A percentile compares a stretch with the other conserved stretches of the same genome.
phyloP scores from a whole-genome alignment of 2,888 invertebrate genomes.

The Entomobrya multifasciata region DNA sequence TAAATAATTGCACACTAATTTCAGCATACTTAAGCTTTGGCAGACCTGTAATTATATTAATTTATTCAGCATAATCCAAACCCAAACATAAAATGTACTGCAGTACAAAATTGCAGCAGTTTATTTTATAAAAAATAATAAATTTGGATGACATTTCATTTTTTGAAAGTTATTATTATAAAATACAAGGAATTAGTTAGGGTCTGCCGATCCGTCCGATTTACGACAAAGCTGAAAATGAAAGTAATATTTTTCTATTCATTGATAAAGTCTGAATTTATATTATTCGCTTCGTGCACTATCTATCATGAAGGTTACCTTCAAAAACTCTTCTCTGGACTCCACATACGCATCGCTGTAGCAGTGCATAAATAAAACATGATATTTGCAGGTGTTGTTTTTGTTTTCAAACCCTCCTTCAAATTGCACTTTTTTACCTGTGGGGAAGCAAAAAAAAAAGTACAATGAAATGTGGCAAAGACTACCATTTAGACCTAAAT shows the following conservation, averaged over 20 bases:
- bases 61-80: too few relatives aligned
- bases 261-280: not conserved
- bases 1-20: too few relatives aligned
- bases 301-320: conserved; percentile 28
- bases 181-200: too few relatives aligned
- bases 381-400: conserved; percentile 68
- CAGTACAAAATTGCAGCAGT: too few relatives aligned
- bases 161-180: too few relatives aligned
- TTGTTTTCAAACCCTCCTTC: conserved; percentile 55
- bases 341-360: conserved; percentile 59
- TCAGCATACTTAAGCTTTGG: too few relatives aligned
- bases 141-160: too few relatives aligned
- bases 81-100: too few relatives aligned
- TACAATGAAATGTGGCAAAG: too few relatives aligned
- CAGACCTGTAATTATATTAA: too few relatives aligned
- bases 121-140: too few relatives aligned
- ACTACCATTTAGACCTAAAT: not conserved
- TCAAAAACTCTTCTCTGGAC: conserved; percentile 33
- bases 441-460: not conserved
- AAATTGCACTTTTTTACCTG: conserved; percentile 12
- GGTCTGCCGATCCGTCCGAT: not conserved
- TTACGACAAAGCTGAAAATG: not conserved
- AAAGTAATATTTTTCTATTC: not conserved
- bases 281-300: not conserved
- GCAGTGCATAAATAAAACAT: conserved; percentile 70